Conservation (phyloP, 1,140 invertebrate species). For the Cryptotermes secundus region DNA sequence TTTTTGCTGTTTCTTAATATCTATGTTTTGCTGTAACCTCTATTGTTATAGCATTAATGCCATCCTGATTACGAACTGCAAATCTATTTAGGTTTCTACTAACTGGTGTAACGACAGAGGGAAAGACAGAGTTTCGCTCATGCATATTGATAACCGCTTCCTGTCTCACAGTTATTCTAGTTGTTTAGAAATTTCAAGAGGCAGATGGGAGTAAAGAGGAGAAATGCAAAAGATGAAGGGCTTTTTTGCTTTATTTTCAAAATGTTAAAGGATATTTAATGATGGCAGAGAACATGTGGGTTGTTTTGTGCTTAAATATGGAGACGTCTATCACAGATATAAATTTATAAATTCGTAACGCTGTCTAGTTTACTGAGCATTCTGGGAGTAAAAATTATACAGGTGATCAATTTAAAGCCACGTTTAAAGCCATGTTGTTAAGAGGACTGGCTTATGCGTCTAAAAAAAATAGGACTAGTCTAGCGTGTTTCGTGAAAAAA, state of each 20-base stretch:
- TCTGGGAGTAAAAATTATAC: too few species aligned
- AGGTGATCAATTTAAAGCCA: too few species aligned
- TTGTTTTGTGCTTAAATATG: too few species aligned
- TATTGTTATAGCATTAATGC: neutral
- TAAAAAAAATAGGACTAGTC: too few species aligned
- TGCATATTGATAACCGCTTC: neutral
- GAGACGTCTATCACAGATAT: too few species aligned
- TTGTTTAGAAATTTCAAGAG: neutral
- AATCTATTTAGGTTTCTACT: neutral
- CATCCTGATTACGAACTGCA: neutral
- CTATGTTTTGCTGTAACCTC: neutral
- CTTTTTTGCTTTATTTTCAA: neutral
- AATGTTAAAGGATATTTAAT: neutral
- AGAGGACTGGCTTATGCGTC: too few species aligned
- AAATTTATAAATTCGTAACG: too few species aligned
- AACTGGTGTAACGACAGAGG: neutral
- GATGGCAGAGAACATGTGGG: neutral
- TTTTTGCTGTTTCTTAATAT: neutral
- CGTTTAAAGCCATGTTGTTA: too few species aligned
- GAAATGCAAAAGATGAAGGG: too few species aligned
- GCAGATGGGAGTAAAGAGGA: too few species aligned
- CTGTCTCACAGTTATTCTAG: neutral
- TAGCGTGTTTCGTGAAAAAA: too few species aligned
- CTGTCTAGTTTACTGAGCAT: too few species aligned
- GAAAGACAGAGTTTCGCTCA: neutral